These are phyloP conservation scores for Netelia virgata DNA, from an alignment of 2,888 invertebrate genomes.

Conservation along the genomic window DNA sequence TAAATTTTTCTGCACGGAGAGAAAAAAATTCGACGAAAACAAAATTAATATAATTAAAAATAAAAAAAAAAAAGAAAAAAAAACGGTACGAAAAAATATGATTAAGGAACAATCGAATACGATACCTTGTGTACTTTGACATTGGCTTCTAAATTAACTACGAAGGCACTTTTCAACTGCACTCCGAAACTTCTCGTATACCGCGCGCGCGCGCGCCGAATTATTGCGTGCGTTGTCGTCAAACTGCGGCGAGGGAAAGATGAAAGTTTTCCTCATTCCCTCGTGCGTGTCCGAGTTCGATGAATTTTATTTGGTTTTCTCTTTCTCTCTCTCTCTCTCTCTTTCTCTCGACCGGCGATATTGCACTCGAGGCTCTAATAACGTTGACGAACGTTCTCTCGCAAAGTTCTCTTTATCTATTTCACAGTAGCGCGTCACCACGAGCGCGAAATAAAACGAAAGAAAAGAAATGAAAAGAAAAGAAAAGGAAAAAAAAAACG, in stretches of 20 bases:
- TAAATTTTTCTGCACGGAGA: background rate
- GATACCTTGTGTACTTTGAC: constrained; percentile 71
- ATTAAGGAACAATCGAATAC: constrained; percentile 20
- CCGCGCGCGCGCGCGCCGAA: constrained; percentile 16
- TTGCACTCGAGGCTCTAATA: too few species aligned
- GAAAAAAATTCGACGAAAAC: background rate
- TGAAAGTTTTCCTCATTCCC: background rate
- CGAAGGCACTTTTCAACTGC: constrained; percentile 72
- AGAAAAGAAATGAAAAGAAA: background rate
- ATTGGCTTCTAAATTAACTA: constrained; percentile 69
- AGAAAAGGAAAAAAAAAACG: too few species aligned
- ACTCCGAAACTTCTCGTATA: constrained; percentile 62
- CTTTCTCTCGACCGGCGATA: too few species aligned
- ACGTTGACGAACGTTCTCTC: constrained; percentile 18
- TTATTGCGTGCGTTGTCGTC: constrained; percentile 17
- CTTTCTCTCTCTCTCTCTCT: too few species aligned
- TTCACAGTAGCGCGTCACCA: constrained; percentile 73
- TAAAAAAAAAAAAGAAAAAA: too few species aligned
- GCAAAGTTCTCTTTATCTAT: constrained; percentile 66
- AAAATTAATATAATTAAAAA: background rate
- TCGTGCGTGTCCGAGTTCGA: background rate
- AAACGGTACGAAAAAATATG: background rate
- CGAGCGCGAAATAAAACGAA: background rate
- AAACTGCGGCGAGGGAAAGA: constrained; percentile 26
- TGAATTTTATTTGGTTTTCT: too few species aligned